These are phyloP conservation scores for Trachelus stipa DNA, from an alignment of 2,888 invertebrate genomes.

Conservation along the genomic window DNA sequence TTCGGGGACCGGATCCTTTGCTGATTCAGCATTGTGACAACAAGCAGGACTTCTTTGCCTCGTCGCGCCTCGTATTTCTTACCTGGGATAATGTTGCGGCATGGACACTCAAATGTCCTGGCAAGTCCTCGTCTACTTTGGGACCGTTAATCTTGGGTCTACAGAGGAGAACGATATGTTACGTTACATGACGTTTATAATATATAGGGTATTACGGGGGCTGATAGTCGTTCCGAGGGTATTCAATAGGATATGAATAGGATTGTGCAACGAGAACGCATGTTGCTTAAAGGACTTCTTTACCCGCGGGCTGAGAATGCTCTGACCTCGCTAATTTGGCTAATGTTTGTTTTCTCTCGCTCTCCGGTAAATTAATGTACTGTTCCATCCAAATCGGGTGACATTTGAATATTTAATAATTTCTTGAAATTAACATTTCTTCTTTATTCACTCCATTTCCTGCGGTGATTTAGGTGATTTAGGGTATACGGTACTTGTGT, in stretches of 20 bases:
- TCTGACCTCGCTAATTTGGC: constrained; percentile 7
- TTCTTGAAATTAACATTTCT: not conserved
- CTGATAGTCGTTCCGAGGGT: not conserved
- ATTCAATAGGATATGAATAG: not conserved
- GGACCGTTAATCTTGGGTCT: not conserved
- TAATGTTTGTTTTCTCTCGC: constrained; percentile 4
- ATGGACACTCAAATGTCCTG: not conserved
- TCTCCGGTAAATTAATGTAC: not conserved
- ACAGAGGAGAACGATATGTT: not conserved
- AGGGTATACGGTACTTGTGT: no score
- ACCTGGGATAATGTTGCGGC: not conserved
- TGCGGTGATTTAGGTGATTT: not conserved
- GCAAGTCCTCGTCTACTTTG: not conserved
- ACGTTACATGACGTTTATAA: not conserved
- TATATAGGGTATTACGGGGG: not conserved
- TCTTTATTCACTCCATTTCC: not conserved
- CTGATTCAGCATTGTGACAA: not conserved
- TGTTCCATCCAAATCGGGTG: not conserved
- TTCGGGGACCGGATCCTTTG: not conserved
- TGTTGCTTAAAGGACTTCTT: constrained; percentile 2
- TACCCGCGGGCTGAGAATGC: not conserved
- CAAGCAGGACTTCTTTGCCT: not conserved
- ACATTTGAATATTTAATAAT: not conserved
- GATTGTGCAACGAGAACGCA: constrained; percentile 3
- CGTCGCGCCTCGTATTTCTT: not conserved